These are phyloP conservation scores for Craseonycteris thonglongyai DNA, from an alignment of 2,113 vertebrate genomes.

Conservation along the genomic window DNA sequence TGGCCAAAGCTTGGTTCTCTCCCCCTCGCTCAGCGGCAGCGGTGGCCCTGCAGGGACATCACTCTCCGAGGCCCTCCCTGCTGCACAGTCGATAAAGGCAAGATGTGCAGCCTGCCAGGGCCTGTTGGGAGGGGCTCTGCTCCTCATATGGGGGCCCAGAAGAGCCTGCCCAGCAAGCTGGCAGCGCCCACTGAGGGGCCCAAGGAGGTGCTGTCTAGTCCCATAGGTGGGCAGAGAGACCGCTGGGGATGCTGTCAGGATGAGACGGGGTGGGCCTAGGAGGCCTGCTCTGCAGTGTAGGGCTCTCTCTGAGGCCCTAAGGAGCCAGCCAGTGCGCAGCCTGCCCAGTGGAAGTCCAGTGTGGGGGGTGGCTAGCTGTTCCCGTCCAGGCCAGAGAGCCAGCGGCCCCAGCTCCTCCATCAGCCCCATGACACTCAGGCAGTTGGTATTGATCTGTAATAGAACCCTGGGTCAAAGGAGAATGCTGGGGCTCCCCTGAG, in stretches of 20 bases:
- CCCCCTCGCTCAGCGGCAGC: neutral
- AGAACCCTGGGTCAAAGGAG: neutral
- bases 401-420: neutral
- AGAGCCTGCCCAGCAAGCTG: neutral
- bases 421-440: neutral
- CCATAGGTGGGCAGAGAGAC: neutral
- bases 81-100: neutral
- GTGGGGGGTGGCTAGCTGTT: neutral
- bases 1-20: neutral
- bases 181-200: neutral
- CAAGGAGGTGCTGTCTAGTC: neutral
- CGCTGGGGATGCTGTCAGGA: neutral
- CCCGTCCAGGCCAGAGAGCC: neutral
- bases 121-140: neutral
- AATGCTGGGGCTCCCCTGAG: neutral
- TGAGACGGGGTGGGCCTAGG: fast-evolving
- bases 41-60: neutral
- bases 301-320: neutral
- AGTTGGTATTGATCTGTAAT: neutral
- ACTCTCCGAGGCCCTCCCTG: neutral
- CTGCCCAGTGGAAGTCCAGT: neutral
- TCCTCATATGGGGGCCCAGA: neutral
- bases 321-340: neutral
- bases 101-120: neutral
- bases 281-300: neutral